Conservation (phyloP, 2,797 vertebrate species). For the Chloroceryle inda region DNA sequence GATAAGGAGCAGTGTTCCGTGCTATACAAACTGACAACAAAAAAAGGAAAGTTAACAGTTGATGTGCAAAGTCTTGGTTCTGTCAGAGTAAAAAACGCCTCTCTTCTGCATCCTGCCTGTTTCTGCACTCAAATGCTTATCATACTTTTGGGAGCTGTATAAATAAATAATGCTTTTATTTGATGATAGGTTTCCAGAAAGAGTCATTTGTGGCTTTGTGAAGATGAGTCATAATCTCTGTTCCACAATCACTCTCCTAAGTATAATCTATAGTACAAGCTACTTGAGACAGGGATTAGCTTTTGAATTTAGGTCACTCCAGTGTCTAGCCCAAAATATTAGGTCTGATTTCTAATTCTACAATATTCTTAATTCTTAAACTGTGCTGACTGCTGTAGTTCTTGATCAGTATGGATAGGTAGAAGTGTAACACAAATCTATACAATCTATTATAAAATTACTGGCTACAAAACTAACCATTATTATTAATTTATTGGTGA, state of each 20-base stretch:
- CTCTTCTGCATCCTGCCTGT: constrained; percentile 13
- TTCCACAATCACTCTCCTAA: constrained; percentile 5
- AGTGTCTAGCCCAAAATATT: background rate
- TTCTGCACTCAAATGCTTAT: constrained; percentile 60
- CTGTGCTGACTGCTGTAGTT: background rate
- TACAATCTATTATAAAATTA: background rate
- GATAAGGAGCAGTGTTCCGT: constrained; percentile 43
- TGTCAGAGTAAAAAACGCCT: background rate
- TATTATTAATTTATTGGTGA: background rate
- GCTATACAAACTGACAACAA: background rate
- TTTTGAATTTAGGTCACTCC: constrained; percentile 49
- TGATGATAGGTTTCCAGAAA: constrained; percentile 34
- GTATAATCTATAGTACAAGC: background rate
- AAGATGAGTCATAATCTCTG: constrained; percentile 66
- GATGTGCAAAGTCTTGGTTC: constrained; percentile 43
- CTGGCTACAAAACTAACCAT: background rate
- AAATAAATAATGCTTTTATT: constrained; percentile 35
- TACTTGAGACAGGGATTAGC: constrained; percentile 36
- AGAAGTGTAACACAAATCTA: background rate
- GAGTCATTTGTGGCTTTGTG: constrained; percentile 52
- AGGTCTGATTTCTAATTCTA: background rate
- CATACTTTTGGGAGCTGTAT: background rate
- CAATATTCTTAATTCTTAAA: background rate
- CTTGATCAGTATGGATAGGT: background rate
- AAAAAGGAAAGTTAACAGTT: constrained; percentile 21